phyloP scores from a whole-genome alignment of 2,888 invertebrate species.

The Pollenia amentaria region DNA sequence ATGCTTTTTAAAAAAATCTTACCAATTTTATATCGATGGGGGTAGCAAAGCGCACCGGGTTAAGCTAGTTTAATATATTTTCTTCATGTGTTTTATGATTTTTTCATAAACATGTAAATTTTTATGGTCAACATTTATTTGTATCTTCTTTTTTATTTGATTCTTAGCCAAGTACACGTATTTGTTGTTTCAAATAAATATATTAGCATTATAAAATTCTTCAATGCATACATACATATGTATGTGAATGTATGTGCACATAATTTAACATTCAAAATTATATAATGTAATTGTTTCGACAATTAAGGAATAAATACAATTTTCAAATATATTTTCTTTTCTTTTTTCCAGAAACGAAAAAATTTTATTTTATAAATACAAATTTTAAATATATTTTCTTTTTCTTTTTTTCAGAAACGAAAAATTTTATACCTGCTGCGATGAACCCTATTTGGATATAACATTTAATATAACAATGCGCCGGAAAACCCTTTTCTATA shows the following conservation, averaged over 20 bases:
- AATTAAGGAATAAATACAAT: too few species aligned
- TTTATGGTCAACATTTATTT: slow-evolving; percentile 47
- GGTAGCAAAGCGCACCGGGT: too few species aligned
- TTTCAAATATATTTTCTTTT: slow-evolving; percentile 9
- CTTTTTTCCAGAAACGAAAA: slow-evolving; percentile 90
- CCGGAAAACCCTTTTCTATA: slow-evolving; percentile 97
- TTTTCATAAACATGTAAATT: slow-evolving; percentile 37
- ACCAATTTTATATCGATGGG: too few species aligned
- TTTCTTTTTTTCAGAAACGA: slow-evolving; percentile 88
- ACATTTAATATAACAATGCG: slow-evolving; percentile 99
- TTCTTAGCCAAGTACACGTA: background rate
- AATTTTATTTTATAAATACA: slow-evolving; percentile 87
- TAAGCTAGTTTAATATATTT: too few species aligned
- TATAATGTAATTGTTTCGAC: too few species aligned
- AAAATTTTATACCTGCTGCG: slow-evolving; percentile 98
- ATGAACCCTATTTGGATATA: slow-evolving; percentile 97
- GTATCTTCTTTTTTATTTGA: slow-evolving; percentile 25
- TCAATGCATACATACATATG: too few species aligned
- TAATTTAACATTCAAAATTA: background rate
- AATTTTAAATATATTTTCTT: slow-evolving; percentile 13
- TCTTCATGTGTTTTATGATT: slow-evolving; percentile 22
- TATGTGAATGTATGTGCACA: background rate
- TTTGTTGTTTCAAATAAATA: background rate
- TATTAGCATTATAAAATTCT: too few species aligned
- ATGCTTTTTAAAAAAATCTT: too few species aligned